Base-by-base conservation (phyloP, 2,888 invertebrate genomes). In the Laothoe populi region DNA sequence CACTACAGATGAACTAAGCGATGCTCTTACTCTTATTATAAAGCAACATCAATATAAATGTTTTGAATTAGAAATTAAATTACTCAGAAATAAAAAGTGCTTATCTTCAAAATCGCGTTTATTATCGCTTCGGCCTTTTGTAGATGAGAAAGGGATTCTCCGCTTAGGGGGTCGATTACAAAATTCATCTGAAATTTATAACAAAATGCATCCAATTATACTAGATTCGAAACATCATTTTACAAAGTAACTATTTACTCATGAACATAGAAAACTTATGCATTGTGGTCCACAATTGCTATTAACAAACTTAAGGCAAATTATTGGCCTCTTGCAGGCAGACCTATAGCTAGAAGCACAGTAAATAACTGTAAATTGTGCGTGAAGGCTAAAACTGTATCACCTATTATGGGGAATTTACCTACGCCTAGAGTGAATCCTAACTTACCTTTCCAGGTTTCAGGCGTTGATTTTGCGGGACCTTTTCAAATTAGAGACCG, bases 241-340 rank as follows among this genome's bases (percentile, higher is more conserved):
- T 16, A 67, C 66, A 0, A 66, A 65, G 31, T 16, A 68, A 0
- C 8, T 69, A 13, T 61, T 69, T 59, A 2, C 4, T 57, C 38
- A 19, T 24, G 65, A 70, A 16, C 70, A 72, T 46, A 8, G 63
- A 44, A 61, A 63, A 1, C 44, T 64, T 21, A 61, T 70, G 19
- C 69, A 71, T 21, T 66, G 65, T 2, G 64, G 68, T 21, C 69
- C 69, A 19, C 69, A 71, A 57, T 48, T 65, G 10, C 66, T 71
- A 16, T 63, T 71, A 8, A 57, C 61, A 38, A 42, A n/a, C 49
- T 73, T 7, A 38, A 68, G 31, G 68, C 70, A 48, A 23, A 61
- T 31, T 68, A 58, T 44, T 72, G 69, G 70, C 66, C 69, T 26
- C 62, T 70, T 19, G 65, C 64, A 38, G 69, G 67, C 13, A 61